Percentiles rank a stretch among this genome's conserved stretches.
Evolutionary conservation across 2,888 invertebrate genomes (phyloP).

Genomic region (Chymomyza amoena): DNA sequence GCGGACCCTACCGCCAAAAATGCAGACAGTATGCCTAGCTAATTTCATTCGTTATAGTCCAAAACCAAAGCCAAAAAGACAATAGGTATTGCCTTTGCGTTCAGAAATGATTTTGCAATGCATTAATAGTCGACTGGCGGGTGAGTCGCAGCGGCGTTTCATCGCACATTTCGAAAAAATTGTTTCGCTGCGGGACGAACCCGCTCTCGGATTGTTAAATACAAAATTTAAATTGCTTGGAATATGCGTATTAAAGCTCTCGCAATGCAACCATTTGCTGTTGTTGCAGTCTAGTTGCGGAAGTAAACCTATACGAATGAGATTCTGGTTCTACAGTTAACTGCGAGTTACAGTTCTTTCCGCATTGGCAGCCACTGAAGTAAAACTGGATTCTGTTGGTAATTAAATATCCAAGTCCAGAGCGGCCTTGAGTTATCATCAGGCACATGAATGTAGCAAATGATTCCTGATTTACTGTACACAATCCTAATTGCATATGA

Average conservation of each 20-base stretch:
- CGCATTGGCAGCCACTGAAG: background rate
- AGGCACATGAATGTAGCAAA: too few species aligned
- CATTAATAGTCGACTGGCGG: conserved; percentile 19
- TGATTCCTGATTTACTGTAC: too few species aligned
- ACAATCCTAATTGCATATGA: too few species aligned
- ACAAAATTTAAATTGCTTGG: background rate
- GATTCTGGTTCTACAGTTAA: background rate
- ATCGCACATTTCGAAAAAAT: conserved; percentile 24
- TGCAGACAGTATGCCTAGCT: conserved; percentile 18
- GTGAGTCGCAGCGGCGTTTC: conserved; percentile 10
- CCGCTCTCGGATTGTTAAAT: background rate
- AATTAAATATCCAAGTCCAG: background rate
- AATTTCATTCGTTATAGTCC: conserved; percentile 33
- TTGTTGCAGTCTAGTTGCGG: conserved; percentile 6
- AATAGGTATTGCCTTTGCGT: conserved; percentile 2
- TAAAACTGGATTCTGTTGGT: background rate
- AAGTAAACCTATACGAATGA: conserved; percentile 5
- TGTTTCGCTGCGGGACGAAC: background rate
- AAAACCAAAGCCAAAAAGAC: conserved; percentile 11
- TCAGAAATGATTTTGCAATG: conserved; percentile 23
- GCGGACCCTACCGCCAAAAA: conserved; percentile 11
- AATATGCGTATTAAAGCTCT: background rate
- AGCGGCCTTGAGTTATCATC: too few species aligned
- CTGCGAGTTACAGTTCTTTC: background rate
- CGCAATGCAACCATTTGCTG: background rate